Evolutionary conservation across 1,140 invertebrate species (phyloP).

Genomic region (Habropoda laboriosa): DNA sequence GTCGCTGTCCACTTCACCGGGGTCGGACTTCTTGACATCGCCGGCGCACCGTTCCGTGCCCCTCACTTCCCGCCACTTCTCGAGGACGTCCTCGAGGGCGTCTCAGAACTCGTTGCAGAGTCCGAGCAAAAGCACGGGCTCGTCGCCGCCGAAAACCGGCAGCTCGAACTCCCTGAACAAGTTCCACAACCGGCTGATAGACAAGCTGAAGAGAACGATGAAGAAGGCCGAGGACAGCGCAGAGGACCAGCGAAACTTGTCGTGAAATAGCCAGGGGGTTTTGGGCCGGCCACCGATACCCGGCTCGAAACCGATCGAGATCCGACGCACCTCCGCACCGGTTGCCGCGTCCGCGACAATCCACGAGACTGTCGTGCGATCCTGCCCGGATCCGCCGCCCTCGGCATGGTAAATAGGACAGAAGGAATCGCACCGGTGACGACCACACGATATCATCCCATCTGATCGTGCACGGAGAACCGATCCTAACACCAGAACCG

Average conservation of each 20-base stretch:
- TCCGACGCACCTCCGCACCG: conserved; percentile 78
- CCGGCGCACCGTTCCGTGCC: conserved; percentile 86
- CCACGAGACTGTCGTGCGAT: conserved; percentile 66
- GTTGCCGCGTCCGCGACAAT: conserved; percentile 62
- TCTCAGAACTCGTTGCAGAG: conserved; percentile 85
- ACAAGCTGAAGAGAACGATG: conserved; percentile 90
- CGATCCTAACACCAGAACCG: no score
- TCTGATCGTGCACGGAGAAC: no score
- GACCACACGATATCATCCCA: no score
- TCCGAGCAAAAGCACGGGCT: conserved; percentile 84
- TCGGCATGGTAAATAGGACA: conserved; percentile 63
- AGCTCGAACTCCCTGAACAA: conserved; percentile 88
- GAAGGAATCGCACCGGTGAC: not conserved
- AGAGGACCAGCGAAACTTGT: conserved; percentile 81
- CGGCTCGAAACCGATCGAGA: conserved; percentile 79
- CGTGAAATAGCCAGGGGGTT: conserved; percentile 79
- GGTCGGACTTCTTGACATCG: conserved; percentile 85
- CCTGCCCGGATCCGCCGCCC: conserved; percentile 73
- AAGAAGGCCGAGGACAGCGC: conserved; percentile 84
- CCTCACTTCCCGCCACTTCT: conserved; percentile 83
- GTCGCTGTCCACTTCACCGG: conserved; percentile 87
- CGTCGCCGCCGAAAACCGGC: conserved; percentile 84
- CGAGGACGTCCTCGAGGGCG: conserved; percentile 83
- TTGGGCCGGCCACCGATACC: conserved; percentile 75
- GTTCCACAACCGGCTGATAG: conserved; percentile 92